phyloP scores from a whole-genome alignment of 2,888 invertebrate species.

The Heliothis peltigera region DNA sequence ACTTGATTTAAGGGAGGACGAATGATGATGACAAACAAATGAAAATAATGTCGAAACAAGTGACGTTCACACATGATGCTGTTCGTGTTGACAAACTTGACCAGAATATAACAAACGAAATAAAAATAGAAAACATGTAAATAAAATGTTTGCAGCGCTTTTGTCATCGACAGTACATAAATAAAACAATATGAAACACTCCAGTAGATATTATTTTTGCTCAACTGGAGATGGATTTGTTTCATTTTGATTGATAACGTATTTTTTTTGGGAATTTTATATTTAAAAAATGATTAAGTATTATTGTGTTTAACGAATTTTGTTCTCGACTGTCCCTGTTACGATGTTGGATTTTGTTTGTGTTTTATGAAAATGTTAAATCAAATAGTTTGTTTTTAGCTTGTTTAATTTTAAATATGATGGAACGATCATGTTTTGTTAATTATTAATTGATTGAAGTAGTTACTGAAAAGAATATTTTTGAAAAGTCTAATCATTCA shows the following conservation, averaged over 20 bases:
- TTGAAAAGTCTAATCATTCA: no score
- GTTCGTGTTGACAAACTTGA: no score
- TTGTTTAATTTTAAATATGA: no score
- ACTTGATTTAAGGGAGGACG: no score
- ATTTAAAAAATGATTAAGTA: constrained; percentile 12
- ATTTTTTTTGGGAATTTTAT: constrained; percentile 16
- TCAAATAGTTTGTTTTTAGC: no score
- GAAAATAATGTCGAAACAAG: no score
- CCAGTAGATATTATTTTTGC: constrained; percentile 36
- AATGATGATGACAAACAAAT: no score
- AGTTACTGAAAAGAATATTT: no score
- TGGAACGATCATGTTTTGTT: not conserved
- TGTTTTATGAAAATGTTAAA: not conserved
- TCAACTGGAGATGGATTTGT: constrained; percentile 51
- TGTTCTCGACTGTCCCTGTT: constrained; percentile 1
- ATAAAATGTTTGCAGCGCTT: constrained; percentile 6
- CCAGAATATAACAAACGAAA: not conserved
- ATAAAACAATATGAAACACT: constrained; percentile 30
- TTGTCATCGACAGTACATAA: constrained; percentile 23
- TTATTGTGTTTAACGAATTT: constrained; percentile 12
- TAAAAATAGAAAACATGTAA: not conserved
- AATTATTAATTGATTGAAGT: no score
- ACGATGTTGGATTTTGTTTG: not conserved
- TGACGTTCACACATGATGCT: no score
- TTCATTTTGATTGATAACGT: constrained; percentile 41